Percentiles rank a stretch among this genome's conserved stretches.
Conservation (phyloP, 2,113 vertebrate genomes). For the Willisornis vidua region DNA sequence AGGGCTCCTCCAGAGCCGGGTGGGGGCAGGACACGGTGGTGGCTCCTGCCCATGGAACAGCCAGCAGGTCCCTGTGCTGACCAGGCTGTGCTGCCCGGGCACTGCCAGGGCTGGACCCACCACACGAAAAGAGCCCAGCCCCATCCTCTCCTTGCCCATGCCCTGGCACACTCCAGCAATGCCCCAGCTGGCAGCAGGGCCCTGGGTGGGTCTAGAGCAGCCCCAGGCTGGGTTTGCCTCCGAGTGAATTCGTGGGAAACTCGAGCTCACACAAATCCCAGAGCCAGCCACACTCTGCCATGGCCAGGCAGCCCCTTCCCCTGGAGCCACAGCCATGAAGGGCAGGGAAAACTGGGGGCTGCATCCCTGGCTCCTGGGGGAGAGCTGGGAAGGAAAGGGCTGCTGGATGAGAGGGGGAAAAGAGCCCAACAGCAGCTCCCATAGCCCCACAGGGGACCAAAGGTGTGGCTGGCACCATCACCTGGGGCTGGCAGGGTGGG, state of each 20-base stretch:
- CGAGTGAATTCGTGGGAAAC: constrained; percentile 60
- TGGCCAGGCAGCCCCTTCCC: neutral
- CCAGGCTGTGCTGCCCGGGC: neutral
- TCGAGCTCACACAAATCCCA: constrained; percentile 48
- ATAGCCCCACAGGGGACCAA: neutral
- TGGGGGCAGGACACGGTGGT: fast-evolving
- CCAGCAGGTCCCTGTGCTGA: fast-evolving
- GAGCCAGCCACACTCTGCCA: neutral
- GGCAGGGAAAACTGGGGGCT: neutral
- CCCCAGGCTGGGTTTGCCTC: constrained; percentile 54
- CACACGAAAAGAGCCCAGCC: neutral
- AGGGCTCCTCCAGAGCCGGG: fast-evolving
- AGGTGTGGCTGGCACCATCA: fast-evolving
- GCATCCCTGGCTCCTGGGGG: neutral
- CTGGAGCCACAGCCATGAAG: neutral
- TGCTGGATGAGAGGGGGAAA: neutral
- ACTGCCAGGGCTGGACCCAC: neutral
- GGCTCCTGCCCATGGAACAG: fast-evolving
- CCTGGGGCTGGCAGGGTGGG: neutral
- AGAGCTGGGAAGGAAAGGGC: neutral
- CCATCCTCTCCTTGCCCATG: neutral
- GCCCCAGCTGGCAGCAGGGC: constrained; percentile 17
- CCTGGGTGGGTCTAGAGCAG: constrained; percentile 6
- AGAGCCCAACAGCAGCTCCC: neutral
- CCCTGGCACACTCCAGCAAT: neutral